phyloP scores from a whole-genome alignment of 2,797 vertebrate genomes.

The Onychomys leucogaster region DNA sequence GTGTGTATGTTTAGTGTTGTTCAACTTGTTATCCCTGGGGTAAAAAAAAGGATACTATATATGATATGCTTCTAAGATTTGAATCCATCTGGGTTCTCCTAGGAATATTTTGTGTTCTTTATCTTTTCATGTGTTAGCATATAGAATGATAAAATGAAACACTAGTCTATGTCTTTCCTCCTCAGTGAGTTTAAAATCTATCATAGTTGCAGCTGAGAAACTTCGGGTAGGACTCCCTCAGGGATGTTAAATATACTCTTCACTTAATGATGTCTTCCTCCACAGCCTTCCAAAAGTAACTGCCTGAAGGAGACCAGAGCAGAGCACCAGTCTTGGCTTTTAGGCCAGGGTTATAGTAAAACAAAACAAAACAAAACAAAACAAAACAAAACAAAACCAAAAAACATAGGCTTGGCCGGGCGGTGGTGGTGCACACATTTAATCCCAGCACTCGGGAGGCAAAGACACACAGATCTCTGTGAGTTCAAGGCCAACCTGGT shows the following conservation, averaged over 20 bases:
- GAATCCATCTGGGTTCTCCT: neutral
- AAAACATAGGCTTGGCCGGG: too few species aligned
- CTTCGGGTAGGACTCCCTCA: neutral
- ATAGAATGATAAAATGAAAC: neutral
- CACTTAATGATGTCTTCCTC: neutral
- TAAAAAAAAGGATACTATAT: neutral
- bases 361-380: too few species aligned
- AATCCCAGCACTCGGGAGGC: too few species aligned
- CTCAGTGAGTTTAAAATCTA: neutral
- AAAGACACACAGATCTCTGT: too few species aligned
- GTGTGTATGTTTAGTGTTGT: neutral
- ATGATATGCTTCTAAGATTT: neutral
- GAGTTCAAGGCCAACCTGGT: too few species aligned
- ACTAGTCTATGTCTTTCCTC: neutral
- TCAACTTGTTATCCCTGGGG: neutral
- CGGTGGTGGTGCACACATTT: too few species aligned
- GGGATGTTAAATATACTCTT: neutral
- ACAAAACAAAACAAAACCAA: too few species aligned
- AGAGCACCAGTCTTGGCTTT: neutral
- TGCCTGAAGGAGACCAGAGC: neutral
- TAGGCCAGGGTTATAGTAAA: neutral
- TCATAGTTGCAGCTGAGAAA: neutral
- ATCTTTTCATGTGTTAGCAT: neutral
- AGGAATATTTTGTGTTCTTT: neutral
- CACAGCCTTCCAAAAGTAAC: neutral